phyloP scores from a whole-genome alignment of 1,140 invertebrate genomes.

The Philotrypesis tridentata region DNA sequence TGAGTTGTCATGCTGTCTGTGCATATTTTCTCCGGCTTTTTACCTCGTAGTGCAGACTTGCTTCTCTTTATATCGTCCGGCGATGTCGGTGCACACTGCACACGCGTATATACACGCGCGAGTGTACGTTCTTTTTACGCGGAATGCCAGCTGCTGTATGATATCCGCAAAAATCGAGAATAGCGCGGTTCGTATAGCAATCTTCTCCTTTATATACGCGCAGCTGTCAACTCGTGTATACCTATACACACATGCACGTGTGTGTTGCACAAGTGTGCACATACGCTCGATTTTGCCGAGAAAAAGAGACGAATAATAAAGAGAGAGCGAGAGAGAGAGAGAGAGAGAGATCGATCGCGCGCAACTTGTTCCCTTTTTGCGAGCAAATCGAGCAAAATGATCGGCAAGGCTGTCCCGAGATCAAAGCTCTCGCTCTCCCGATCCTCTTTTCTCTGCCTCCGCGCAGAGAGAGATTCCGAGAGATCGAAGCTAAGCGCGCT shows the following conservation, averaged over 20 bases:
- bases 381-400: neutral
- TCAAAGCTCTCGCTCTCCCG: neutral
- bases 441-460: neutral
- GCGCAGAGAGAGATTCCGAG: slow-evolving; percentile 41
- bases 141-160: no score
- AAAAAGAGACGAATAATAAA: neutral
- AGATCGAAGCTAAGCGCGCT: slow-evolving; percentile 36
- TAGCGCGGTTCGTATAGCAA: neutral
- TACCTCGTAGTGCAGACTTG: neutral
- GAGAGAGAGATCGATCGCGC: neutral
- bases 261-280: no score
- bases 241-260: no score
- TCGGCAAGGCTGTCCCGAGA: neutral
- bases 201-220: neutral
- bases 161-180: neutral
- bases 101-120: neutral
- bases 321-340: neutral
- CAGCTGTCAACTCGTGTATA: neutral
- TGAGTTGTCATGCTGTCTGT: slow-evolving; percentile 39
- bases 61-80: neutral
- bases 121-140: no score
- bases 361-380: neutral
- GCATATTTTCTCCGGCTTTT: slow-evolving; percentile 15
- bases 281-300: neutral
- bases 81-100: no score